A percentile compares a stretch with the other conserved stretches of the same genome.
These are phyloP conservation scores for Passerculus sandwichensis DNA, from an alignment of 2,797 vertebrate species.

Conservation along the genomic window DNA sequence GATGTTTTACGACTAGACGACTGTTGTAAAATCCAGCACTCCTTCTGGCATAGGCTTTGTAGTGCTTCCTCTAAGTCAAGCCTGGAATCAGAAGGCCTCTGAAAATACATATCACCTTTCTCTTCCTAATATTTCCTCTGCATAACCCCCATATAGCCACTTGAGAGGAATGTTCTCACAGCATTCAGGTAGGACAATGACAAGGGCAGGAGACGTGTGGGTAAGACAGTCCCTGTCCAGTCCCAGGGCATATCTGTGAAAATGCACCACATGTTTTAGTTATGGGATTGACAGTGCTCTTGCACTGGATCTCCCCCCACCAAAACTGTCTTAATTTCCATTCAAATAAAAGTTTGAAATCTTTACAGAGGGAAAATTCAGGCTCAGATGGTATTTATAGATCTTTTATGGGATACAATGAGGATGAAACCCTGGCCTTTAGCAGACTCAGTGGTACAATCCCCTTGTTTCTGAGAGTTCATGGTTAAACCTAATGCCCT, in stretches of 20 bases:
- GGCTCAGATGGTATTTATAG: neutral
- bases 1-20: no score
- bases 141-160: neutral
- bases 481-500: neutral
- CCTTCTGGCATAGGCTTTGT: neutral
- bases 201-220: accelerated
- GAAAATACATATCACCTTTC: neutral
- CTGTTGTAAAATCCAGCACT: neutral
- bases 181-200: neutral
- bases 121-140: neutral
- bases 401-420: neutral
- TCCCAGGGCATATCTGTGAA: neutral
- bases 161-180: neutral
- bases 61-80: neutral
- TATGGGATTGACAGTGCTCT: neutral
- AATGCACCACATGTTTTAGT: neutral
- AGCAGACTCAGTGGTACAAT: neutral
- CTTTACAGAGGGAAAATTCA: neutral
- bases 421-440: neutral
- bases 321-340: neutral
- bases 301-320: neutral
- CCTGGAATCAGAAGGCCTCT: neutral
- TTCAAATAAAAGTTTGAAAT: neutral
- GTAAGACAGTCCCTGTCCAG: neutral
- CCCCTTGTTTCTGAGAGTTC: neutral